Evolutionary conservation across 2,113 vertebrate species (phyloP).

Genomic region (Lasiurus cinereus): DNA sequence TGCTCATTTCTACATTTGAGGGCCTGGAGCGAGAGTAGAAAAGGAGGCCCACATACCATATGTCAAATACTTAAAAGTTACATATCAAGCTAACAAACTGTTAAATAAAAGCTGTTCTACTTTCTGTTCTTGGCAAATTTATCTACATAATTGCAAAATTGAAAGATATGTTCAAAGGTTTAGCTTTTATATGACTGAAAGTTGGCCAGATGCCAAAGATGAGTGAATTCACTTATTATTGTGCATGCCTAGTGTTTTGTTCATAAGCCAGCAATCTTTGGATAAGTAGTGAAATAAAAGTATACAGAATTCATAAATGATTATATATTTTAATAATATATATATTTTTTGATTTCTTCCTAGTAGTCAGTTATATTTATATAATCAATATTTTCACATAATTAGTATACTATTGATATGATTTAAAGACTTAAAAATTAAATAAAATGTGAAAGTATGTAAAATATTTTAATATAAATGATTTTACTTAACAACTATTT

Average conservation of each 20-base stretch:
- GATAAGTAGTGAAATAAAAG: constrained; percentile 28
- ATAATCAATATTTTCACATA: not conserved
- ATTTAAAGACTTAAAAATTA: not conserved
- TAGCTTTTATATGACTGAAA: constrained; percentile 44
- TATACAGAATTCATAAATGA: not conserved
- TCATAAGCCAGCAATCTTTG: not conserved
- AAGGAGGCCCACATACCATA: not conserved
- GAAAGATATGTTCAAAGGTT: constrained; percentile 42
- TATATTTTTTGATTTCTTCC: constrained; percentile 33
- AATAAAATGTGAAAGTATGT: not conserved
- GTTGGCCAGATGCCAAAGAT: constrained; percentile 44
- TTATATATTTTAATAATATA: not conserved
- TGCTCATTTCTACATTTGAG: not conserved
- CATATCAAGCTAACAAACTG: constrained; percentile 13
- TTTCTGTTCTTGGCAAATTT: constrained; percentile 56
- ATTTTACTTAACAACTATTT: not conserved
- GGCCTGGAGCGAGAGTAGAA: not conserved
- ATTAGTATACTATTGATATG: not conserved
- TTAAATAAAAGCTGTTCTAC: constrained; percentile 62
- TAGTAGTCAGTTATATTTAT: not conserved
- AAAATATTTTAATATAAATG: not conserved
- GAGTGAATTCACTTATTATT: constrained; percentile 31
- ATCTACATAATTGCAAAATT: constrained; percentile 61
- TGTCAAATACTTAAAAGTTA: constrained; percentile 63
- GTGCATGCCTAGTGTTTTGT: not conserved